A percentile compares a stretch with the other conserved stretches of the same genome.
Conservation (phyloP, 2,113 vertebrate genomes). For the Epinephelus moara region DNA sequence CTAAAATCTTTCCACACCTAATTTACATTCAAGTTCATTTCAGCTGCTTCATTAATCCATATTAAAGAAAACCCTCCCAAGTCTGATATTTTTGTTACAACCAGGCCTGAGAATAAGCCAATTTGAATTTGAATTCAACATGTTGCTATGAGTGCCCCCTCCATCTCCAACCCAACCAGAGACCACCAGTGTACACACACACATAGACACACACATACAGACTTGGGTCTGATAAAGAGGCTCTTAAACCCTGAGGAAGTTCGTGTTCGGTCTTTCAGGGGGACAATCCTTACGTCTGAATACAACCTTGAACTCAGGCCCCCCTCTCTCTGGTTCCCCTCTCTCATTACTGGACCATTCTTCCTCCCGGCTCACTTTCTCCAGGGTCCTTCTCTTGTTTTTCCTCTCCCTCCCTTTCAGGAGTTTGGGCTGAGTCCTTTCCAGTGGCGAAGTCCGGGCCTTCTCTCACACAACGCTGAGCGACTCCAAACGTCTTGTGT, state of each 20-base stretch:
- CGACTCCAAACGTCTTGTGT: slow-evolving; percentile 63
- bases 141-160: slow-evolving; percentile 60
- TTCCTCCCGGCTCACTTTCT: slow-evolving; percentile 70
- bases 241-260: slow-evolving; percentile 83
- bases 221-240: slow-evolving; percentile 78
- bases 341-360: slow-evolving; percentile 75
- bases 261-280: slow-evolving; percentile 75
- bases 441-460: slow-evolving; percentile 57
- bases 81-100: slow-evolving; percentile 52
- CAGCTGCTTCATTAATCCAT: not conserved
- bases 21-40: slow-evolving; percentile 30
- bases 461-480: slow-evolving; percentile 43
- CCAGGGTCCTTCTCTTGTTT: slow-evolving; percentile 67
- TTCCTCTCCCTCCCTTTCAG: slow-evolving; percentile 62
- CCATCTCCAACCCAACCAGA: slow-evolving; percentile 54
- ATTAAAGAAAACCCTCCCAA: not conserved
- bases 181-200: slow-evolving; percentile 69
- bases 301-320: slow-evolving; percentile 77
- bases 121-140: slow-evolving; percentile 85
- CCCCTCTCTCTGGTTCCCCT: slow-evolving; percentile 49
- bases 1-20: not conserved
- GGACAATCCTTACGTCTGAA: slow-evolving; percentile 77
- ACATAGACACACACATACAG: slow-evolving; percentile 33
- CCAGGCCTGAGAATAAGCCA: slow-evolving; percentile 48
- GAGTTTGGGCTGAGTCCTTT: slow-evolving; percentile 62